These are phyloP conservation scores for Prinia subflava DNA, from an alignment of 2,113 vertebrate species.

Conservation along the genomic window DNA sequence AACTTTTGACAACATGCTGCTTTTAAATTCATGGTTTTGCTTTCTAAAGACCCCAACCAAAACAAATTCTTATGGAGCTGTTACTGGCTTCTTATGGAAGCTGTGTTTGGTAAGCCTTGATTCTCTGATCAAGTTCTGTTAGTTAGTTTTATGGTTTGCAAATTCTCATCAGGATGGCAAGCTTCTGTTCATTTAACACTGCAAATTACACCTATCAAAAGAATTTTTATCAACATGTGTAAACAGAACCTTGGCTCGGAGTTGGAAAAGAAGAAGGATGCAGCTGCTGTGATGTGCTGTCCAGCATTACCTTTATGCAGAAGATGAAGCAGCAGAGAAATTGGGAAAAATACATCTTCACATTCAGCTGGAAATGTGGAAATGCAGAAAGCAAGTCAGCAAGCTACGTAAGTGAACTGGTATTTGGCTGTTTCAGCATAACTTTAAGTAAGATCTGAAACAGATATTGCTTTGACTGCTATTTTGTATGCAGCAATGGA, in stretches of 20 bases:
- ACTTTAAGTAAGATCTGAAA: neutral
- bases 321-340: neutral
- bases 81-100: neutral
- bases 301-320: neutral
- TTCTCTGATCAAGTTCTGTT: neutral
- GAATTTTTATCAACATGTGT: neutral
- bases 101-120: neutral
- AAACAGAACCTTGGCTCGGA: neutral
- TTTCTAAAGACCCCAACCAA: neutral
- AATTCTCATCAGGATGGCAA: neutral
- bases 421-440: neutral
- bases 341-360: neutral
- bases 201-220: neutral
- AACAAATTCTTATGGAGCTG: neutral
- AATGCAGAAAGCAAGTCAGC: neutral
- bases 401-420: neutral
- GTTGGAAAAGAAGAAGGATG: neutral
- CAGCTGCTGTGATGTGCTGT: neutral
- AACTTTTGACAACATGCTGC: neutral
- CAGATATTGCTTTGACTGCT: neutral
- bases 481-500: neutral
- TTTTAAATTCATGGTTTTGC: neutral
- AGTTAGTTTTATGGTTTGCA: neutral
- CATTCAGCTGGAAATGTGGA: neutral
- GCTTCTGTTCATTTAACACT: neutral